Percentiles rank a stretch among this genome's conserved stretches.
phyloP scores from a whole-genome alignment of 1,140 invertebrate species.

The Drosophila ironensis region DNA sequence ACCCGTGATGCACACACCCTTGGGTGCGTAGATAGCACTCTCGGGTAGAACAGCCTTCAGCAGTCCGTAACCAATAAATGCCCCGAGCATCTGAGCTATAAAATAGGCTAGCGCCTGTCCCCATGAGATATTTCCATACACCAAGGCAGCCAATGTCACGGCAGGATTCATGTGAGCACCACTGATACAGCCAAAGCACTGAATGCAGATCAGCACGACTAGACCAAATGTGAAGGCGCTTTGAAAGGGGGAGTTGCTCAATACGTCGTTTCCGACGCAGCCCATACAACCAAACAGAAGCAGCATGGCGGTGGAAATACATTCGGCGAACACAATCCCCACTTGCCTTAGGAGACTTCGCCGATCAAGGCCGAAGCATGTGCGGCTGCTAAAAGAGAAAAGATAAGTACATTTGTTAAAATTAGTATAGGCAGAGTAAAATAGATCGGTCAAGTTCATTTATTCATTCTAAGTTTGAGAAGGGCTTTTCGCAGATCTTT shows the following conservation, averaged over 20 bases:
- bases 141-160: constrained; percentile 88
- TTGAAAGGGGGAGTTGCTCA: constrained; percentile 53
- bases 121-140: constrained; percentile 83
- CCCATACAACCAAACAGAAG: constrained; percentile 90
- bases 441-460: too few relatives aligned
- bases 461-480: constrained; percentile 12
- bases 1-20: constrained; percentile 84
- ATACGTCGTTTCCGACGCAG: constrained; percentile 80
- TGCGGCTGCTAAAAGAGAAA: constrained; percentile 27
- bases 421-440: too few relatives aligned
- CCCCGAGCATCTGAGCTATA: constrained; percentile 88
- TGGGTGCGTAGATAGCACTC: constrained; percentile 52
- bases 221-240: constrained; percentile 66
- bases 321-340: constrained; percentile 84
- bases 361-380: constrained; percentile 21
- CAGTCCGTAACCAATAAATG: constrained; percentile 85
- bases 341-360: constrained; percentile 1
- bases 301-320: constrained; percentile 89
- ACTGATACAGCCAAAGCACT: constrained; percentile 91
- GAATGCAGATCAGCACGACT: constrained; percentile 81
- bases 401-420: not conserved
- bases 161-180: constrained; percentile 96
- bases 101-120: constrained; percentile 87
- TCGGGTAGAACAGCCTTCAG: constrained; percentile 84
- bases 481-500: constrained; percentile 12